Conservation (phyloP, 2,888 invertebrate genomes). For the Baccha elongata region DNA sequence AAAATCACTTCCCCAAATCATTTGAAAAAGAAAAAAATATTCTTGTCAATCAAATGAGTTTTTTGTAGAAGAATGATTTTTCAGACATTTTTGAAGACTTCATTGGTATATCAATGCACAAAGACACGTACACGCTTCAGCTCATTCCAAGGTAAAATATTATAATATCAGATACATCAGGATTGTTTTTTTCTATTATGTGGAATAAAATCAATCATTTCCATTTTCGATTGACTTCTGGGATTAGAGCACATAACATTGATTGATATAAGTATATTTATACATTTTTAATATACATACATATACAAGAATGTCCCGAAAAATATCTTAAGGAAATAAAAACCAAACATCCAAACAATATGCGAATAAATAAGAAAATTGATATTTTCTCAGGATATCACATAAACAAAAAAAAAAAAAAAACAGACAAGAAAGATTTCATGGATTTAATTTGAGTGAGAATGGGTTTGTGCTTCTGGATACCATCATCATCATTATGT, state of each 20-base stretch:
- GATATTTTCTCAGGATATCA: neutral
- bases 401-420: no score
- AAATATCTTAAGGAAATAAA: slow-evolving; percentile 10
- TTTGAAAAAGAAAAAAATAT: neutral
- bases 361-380: neutral
- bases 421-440: no score
- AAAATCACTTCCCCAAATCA: no score
- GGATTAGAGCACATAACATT: neutral
- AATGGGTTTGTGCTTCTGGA: neutral
- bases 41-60: neutral
- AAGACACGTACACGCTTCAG: neutral
- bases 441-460: neutral
- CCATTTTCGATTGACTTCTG: neutral
- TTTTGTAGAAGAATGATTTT: neutral
- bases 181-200: neutral
- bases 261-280: slow-evolving; percentile 8
- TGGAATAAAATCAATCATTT: neutral
- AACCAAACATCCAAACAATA: slow-evolving; percentile 14
- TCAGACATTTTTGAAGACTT: neutral
- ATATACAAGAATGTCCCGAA: neutral
- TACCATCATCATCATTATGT: neutral
- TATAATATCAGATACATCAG: neutral
- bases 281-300: no score
- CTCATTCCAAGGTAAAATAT: neutral
- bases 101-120: neutral